Percentiles rank a stretch among this genome's conserved stretches.
phyloP scores from a whole-genome alignment of 2,113 vertebrate species.

The Nothocercus julius region DNA sequence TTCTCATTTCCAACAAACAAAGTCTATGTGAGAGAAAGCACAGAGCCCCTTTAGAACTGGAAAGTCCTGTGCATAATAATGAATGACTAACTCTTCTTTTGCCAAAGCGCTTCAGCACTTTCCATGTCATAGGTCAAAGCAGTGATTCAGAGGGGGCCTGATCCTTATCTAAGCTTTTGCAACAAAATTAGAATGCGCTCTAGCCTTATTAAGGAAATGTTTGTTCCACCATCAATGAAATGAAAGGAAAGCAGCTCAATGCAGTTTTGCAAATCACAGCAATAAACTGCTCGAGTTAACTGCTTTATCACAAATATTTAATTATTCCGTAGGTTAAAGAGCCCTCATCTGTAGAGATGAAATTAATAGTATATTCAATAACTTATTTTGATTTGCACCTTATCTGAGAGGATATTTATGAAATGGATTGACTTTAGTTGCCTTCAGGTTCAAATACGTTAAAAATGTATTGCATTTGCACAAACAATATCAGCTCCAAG shows the following conservation, averaged over 20 bases:
- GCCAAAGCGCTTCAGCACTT: constrained; percentile 84
- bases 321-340: constrained; percentile 75
- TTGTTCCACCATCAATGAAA: constrained; percentile 86
- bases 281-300: constrained; percentile 78
- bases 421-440: neutral
- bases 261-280: constrained; percentile 81
- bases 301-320: constrained; percentile 82
- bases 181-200: constrained; percentile 81
- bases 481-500: neutral
- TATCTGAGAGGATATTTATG: neutral
- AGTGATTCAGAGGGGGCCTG: constrained; percentile 85
- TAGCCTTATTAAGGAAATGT: constrained; percentile 94
- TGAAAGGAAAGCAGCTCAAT: constrained; percentile 80
- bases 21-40: constrained; percentile 88
- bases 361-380: constrained; percentile 62
- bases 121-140: constrained; percentile 88
- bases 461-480: neutral
- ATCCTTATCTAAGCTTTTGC: constrained; percentile 91
- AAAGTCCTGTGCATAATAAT: constrained; percentile 89
- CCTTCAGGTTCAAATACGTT: neutral
- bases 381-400: constrained; percentile 52
- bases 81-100: constrained; percentile 85
- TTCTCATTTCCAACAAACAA: constrained; percentile 92
- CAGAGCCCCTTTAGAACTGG: constrained; percentile 83
- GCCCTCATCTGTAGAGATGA: constrained; percentile 63